Conservation (phyloP, 35 echinoderm and acorn worm species). For the Holothuria glaberrima region DNA sequence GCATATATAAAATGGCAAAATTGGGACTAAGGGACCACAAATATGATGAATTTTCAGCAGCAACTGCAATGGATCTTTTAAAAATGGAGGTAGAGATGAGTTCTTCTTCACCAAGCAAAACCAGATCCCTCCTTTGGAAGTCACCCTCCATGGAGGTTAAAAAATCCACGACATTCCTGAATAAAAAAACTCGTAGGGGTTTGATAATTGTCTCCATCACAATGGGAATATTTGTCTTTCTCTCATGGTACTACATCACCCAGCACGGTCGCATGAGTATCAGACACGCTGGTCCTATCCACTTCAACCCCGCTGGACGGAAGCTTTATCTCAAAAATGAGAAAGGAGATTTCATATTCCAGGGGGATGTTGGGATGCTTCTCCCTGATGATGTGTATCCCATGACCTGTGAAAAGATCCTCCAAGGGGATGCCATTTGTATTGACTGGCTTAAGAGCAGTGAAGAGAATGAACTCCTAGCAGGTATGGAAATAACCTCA, state of each 20-base stretch:
- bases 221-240: conserved; percentile 69
- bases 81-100: conserved; percentile 59
- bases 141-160: not conserved
- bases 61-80: conserved; percentile 37
- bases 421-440: conserved; percentile 52
- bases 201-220: conserved; percentile 67
- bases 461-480: conserved; percentile 52
- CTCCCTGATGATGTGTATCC: conserved; percentile 47
- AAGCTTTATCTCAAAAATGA: conserved; percentile 42
- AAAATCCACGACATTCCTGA: conserved; percentile 22
- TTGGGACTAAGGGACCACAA: conserved; percentile 24
- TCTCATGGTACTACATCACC: conserved; percentile 92
- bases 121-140: conserved; percentile 21
- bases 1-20: conserved; percentile 4
- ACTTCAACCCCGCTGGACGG: conserved; percentile 40
- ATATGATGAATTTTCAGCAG: conserved; percentile 47
- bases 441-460: conserved; percentile 75
- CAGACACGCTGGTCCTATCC: conserved; percentile 49
- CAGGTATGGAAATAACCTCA: conserved; percentile 54
- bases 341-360: conserved; percentile 6
- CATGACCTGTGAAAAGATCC: conserved; percentile 35
- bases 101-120: conserved; percentile 41
- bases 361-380: conserved; percentile 39
- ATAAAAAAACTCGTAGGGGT: conserved; percentile 80
- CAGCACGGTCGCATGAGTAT: conserved; percentile 69